Conservation (phyloP, 2,113 vertebrate species). For the Neotoma lepida region DNA sequence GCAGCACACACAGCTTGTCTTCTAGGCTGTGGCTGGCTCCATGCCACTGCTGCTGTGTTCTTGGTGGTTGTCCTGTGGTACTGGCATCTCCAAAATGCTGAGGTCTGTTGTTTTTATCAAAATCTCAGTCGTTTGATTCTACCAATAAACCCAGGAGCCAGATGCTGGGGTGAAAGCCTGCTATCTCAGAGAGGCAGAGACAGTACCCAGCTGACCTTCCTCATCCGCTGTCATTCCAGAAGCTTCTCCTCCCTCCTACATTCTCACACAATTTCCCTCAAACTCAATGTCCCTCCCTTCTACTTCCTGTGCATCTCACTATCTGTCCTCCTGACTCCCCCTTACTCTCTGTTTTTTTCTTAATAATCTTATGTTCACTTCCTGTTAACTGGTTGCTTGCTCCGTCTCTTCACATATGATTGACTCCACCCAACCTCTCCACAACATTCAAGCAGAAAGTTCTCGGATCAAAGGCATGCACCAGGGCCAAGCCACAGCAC, state of each 20-base stretch:
- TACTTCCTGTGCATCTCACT: neutral
- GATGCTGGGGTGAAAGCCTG: neutral
- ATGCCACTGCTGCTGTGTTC: no score
- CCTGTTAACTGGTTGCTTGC: neutral
- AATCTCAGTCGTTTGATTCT: neutral
- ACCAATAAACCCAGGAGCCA: neutral
- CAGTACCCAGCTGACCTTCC: neutral
- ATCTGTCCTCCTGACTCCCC: neutral
- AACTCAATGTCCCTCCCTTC: neutral
- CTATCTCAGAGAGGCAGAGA: neutral
- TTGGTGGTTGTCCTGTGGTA: no score
- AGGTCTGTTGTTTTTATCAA: neutral
- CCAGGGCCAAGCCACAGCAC: neutral
- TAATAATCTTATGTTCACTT: neutral
- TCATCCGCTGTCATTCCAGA: neutral
- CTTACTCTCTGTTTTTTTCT: neutral
- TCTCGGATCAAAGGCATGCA: neutral
- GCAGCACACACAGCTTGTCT: no score
- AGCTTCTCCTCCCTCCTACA: neutral
- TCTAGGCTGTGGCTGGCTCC: no score
- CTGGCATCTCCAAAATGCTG: neutral
- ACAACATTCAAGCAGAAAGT: neutral
- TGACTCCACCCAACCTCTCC: neutral
- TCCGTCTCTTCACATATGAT: neutral
- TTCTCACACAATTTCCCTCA: neutral